Evolutionary conservation across 2,888 invertebrate genomes (phyloP), one percentile per base, ranked within the genome.

Genomic region (Halictus ligatus): DNA sequence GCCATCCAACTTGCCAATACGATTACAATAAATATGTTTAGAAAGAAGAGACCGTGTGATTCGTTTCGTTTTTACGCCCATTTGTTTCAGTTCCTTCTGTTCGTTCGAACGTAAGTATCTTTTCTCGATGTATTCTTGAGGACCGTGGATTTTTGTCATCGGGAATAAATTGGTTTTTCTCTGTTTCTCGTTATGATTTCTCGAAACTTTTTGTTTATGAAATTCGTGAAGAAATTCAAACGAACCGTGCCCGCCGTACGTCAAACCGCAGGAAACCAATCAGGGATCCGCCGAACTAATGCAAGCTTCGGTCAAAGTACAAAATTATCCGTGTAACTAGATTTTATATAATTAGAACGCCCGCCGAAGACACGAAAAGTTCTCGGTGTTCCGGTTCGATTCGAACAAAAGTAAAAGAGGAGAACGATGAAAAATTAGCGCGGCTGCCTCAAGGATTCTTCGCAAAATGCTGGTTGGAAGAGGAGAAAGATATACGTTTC

Each of bases 1-100:
- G 94, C 93, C 93, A 94, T 92, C 91, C 92, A 94, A 94, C 94
- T 95, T 95, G 95, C 95, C 95, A 94, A 94, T 94, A 94, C 92
- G 90, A 93, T 93, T 91, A 93, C 89, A 95, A 95, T 94, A 95
- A 95, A 95, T 93, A 94, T 93, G 93, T 95, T 79, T 95, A 92
- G 92, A 93, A 94, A 93, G 87, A 87, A 92, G 89, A 90, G 87
- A 89, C 87, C 81, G 74, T 58, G 25, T 79, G 75, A 78, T 75
- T 58, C 71, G 58, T 91, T 88, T 80, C 85, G 84, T 91, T 90
- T 71, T 78, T 81, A 78, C 78, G 69, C 86, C 87, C 89, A 86
- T 90, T 90, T 89, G 84, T 86, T 89, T 89, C 83, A 87, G 90
- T 89, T 87, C 87, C 89, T 88, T 89, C 84, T 81, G 67, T 89